Percentiles rank a stretch among this genome's conserved stretches.
phyloP scores from a whole-genome alignment of 2,113 vertebrate genomes.

The Phylloscopus whistleri region DNA sequence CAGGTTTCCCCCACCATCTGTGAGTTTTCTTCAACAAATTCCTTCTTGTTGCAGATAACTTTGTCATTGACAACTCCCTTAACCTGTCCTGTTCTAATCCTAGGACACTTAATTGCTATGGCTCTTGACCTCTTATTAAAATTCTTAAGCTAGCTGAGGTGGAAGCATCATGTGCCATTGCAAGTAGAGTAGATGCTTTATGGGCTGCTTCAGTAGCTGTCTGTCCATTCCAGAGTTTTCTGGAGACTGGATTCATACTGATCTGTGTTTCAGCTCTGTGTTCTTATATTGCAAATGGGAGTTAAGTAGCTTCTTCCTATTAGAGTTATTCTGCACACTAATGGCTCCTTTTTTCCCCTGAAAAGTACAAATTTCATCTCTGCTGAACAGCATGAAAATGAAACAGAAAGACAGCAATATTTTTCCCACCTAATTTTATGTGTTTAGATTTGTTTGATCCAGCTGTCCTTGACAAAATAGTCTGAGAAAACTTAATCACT shows the following conservation, averaged over 20 bases:
- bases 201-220: background rate
- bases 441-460: background rate
- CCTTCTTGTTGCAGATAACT: background rate
- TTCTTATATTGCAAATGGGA: background rate
- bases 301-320: background rate
- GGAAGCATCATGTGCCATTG: background rate
- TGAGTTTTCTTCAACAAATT: background rate
- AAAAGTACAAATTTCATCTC: background rate
- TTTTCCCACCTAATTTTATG: background rate
- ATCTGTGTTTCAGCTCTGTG: background rate
- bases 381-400: background rate
- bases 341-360: background rate
- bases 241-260: background rate
- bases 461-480: background rate
- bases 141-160: background rate
- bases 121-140: background rate
- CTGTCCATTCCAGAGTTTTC: background rate
- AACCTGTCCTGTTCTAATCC: background rate
- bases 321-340: background rate
- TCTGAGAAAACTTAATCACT: background rate
- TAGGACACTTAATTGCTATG: constrained; percentile 6
- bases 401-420: background rate
- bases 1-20: background rate
- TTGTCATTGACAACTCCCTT: constrained; percentile 4
- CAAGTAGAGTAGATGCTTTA: background rate